Percentiles rank a stretch among this genome's conserved stretches.
Conservation (phyloP, 1,140 invertebrate genomes). For the Bombus consobrinus region DNA sequence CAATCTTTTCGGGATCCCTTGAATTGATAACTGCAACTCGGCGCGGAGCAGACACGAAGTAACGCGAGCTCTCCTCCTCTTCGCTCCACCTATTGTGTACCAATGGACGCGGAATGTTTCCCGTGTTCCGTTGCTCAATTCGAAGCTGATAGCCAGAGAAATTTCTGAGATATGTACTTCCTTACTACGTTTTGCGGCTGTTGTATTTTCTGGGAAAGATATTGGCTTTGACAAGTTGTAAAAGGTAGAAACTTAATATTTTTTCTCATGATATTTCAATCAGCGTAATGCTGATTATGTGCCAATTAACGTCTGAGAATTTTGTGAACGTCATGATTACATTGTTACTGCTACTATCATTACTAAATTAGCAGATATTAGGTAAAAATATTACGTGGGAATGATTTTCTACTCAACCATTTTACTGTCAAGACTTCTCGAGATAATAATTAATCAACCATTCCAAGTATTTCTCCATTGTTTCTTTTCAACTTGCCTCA, state of each 20-base stretch:
- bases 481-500: not conserved
- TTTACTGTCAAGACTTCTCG: not conserved
- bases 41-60: slow-evolving; percentile 55
- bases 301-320: no score
- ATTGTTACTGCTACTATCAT: not conserved
- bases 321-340: no score
- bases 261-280: not conserved
- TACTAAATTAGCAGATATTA: not conserved
- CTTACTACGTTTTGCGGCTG: not conserved
- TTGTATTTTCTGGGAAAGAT: not conserved
- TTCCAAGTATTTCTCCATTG: not conserved
- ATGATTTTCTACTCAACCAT: no score
- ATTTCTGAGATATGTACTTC: not conserved
- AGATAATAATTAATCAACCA: not conserved
- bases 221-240: not conserved
- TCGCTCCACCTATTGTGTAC: not conserved
- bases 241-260: not conserved
- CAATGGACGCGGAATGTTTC: not conserved
- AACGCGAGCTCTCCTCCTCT: slow-evolving; percentile 26
- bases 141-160: not conserved
- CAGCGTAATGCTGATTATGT: no score
- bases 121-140: not conserved
- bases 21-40: slow-evolving; percentile 55
- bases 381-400: not conserved
- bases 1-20: slow-evolving; percentile 63